Evolutionary conservation across 2,113 vertebrate species (phyloP).

Genomic region (Albula glossodonta): DNA sequence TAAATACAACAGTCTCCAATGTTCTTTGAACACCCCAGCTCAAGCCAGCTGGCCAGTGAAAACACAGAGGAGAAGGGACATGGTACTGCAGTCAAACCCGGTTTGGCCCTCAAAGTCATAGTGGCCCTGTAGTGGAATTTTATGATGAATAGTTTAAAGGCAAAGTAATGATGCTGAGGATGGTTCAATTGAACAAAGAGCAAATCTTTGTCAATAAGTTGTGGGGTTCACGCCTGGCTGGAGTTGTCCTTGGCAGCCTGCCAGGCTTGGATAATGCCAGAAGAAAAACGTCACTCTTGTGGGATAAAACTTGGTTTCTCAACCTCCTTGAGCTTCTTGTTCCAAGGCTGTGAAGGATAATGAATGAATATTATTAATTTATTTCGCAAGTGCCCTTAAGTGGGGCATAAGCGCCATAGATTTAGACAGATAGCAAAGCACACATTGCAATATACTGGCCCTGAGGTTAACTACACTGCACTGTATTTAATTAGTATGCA

Average conservation of each 20-base stretch:
- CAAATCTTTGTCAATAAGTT: constrained; percentile 3
- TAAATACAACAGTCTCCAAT: neutral
- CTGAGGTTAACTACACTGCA: neutral
- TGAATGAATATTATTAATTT: neutral
- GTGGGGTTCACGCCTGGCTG: neutral
- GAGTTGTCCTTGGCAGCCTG: neutral
- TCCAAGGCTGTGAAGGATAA: neutral
- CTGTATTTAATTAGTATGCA: neutral
- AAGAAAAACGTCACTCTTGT: neutral
- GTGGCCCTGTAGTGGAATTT: neutral
- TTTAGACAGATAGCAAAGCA: neutral
- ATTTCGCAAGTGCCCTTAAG: neutral
- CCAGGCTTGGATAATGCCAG: neutral
- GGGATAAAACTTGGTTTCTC: neutral
- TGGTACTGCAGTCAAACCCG: neutral
- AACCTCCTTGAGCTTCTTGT: neutral
- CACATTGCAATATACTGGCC: neutral
- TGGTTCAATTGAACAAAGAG: neutral
- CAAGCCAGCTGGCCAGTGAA: neutral
- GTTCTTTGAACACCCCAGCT: neutral
- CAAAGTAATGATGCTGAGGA: neutral
- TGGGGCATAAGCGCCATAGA: neutral
- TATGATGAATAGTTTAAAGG: neutral
- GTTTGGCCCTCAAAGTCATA: neutral
- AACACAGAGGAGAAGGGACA: neutral